Conservation (phyloP, 1,140 invertebrate genomes). For the Oreohelix idahoensis region DNA sequence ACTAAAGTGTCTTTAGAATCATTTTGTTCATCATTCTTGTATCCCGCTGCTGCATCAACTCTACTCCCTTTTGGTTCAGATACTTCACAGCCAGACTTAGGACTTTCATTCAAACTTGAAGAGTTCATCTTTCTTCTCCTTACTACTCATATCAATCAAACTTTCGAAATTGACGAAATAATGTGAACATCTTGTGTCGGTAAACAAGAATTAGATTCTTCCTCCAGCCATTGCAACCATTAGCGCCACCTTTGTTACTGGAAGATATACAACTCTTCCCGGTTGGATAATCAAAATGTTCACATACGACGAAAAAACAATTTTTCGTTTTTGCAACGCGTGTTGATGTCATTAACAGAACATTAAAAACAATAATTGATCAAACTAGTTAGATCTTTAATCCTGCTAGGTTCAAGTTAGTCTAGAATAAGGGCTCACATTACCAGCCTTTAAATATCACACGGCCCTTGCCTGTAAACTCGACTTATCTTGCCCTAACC, state of each 20-base stretch:
- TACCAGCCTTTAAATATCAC: slow-evolving; percentile 29
- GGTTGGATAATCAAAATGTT: not conserved
- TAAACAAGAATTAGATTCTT: slow-evolving; percentile 40
- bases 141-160: slow-evolving; percentile 28
- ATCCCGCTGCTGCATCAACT: not conserved
- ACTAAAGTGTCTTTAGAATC: not conserved
- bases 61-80: not conserved
- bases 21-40: not conserved
- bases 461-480: not conserved
- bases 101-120: slow-evolving; percentile 25
- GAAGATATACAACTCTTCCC: slow-evolving; percentile 34
- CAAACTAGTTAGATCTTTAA: too few relatives aligned
- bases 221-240: slow-evolving; percentile 42
- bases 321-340: too few relatives aligned
- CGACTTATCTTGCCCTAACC: slow-evolving; percentile 15
- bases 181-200: slow-evolving; percentile 11
- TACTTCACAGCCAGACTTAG: not conserved
- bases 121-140: slow-evolving; percentile 7
- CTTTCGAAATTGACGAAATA: slow-evolving; percentile 17
- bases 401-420: too few relatives aligned
- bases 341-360: too few relatives aligned
- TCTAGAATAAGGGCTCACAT: not conserved
- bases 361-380: too few relatives aligned
- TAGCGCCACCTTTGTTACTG: slow-evolving; percentile 36
- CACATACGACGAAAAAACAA: too few relatives aligned